Evolutionary conservation across 2,888 invertebrate genomes (phyloP), one percentile per base, ranked within the genome.

Genomic region (Creontiades dilutus): DNA sequence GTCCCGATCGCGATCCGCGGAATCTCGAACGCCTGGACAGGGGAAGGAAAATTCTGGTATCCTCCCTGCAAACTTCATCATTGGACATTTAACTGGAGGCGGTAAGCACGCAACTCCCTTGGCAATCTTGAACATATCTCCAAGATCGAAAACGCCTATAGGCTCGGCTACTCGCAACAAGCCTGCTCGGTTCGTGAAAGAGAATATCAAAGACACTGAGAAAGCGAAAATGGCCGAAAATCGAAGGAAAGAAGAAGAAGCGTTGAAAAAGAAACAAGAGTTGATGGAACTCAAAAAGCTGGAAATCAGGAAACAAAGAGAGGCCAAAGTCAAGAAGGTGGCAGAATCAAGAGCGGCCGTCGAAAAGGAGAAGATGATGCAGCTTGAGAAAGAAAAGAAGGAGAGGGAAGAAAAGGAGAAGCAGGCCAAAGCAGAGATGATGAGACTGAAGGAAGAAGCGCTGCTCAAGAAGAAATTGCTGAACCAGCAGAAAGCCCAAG

Each of bases 401-500:
- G 84, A 84, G n/a, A 9, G 37, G 19, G 84, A 84, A 46, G 84
- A 84, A 23, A 84, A 37, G 27, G 84, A 84, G 84, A 84, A 52
- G 23, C 46, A 37, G 27, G 57, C 57, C 0, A 84, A 55, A 23
- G 84, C 84, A 0, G 84, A 84, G 37, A 19, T 55, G n/a, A n/a
- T 48, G 27, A 47, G 84, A 55, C 52, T 52, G 37, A 84, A 57
- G 23, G 84, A 84, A 48, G 84, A 84, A 46, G 57, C 23, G 0
- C 16, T 55, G 27, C 23, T 85, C 16, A 85, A 61, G 61, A 85
- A 85, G 85, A 85, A 85, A 61, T 16, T 37, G 37, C 85, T 61
- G 16, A 85, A 85, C n/a, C 28, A 37, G 28, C 61, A 61, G 61
- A 85, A 85, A 46, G 85, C 85, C 7, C 57, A 61, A 28, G 85